A percentile compares a stretch with the other conserved stretches of the same genome.
Evolutionary conservation across 2,113 vertebrate species (phyloP).

Genomic region (Xerus inauris): DNA sequence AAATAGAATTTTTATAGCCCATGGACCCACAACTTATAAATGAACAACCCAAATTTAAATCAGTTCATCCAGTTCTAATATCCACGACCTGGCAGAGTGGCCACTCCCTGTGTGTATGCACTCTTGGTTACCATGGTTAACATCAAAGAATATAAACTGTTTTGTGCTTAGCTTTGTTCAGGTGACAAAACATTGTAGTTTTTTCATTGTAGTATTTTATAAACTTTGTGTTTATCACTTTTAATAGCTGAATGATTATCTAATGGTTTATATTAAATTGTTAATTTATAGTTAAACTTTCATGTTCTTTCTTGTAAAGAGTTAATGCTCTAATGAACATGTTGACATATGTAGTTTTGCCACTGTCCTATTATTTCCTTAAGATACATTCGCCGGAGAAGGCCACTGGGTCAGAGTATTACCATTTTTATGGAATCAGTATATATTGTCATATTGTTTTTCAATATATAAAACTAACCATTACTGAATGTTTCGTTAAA

Average conservation of each 20-base stretch:
- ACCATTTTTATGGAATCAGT: background rate
- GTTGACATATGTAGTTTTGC: background rate
- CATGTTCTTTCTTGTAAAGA: background rate
- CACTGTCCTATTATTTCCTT: slow-evolving; percentile 22
- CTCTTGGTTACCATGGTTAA: background rate
- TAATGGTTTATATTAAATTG: slow-evolving; percentile 39
- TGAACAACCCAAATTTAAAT: background rate
- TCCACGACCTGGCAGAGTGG: rapidly evolving
- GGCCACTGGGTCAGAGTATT: background rate
- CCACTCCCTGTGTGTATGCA: background rate
- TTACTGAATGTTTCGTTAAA: background rate
- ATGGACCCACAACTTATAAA: slow-evolving; percentile 12
- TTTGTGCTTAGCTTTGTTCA: background rate
- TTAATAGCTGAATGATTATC: background rate
- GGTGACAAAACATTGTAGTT: background rate
- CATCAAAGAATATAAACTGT: background rate
- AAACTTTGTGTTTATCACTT: background rate
- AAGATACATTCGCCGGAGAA: background rate
- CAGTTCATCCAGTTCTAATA: background rate
- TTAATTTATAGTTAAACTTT: background rate
- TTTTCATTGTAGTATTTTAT: slow-evolving; percentile 20
- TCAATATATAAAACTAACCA: background rate
- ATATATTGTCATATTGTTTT: background rate
- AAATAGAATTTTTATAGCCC: background rate
- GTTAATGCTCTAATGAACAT: background rate